Percentiles rank a stretch among this genome's conserved stretches.
phyloP scores from a whole-genome alignment of 2,888 invertebrate species.

The Choristoneura rosaceana region DNA sequence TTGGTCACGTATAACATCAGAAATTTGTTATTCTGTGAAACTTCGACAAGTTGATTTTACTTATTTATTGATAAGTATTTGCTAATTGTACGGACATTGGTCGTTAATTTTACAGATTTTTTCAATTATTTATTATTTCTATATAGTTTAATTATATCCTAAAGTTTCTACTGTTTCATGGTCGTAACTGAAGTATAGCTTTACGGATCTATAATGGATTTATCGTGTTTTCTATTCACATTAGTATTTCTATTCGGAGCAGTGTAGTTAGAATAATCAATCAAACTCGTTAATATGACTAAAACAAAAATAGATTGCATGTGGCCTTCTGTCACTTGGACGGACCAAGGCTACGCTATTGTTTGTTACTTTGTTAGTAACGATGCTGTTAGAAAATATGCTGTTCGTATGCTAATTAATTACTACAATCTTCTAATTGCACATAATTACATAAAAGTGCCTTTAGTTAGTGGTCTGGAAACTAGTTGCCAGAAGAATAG shows the following conservation, averaged over 20 bases:
- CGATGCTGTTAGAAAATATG: conserved; percentile 42
- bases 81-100: no score
- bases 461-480: background rate
- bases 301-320: conserved; percentile 60
- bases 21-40: no score
- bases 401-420: conserved; percentile 31
- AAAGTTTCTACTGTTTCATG: background rate
- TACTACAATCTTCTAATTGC: background rate
- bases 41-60: no score
- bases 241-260: background rate
- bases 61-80: no score
- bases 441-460: background rate
- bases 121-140: no score
- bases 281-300: conserved; percentile 58
- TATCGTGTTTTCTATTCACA: background rate
- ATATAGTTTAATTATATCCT: no score
- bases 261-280: conserved; percentile 43
- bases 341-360: conserved; percentile 56
- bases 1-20: no score
- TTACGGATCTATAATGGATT: no score
- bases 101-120: no score
- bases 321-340: conserved; percentile 60
- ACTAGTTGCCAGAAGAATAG: no score
- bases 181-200: no score
- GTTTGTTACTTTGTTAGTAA: conserved; percentile 49